Evolutionary conservation across 1,140 invertebrate species (phyloP).

Genomic region (Calliopsis andreniformis): DNA sequence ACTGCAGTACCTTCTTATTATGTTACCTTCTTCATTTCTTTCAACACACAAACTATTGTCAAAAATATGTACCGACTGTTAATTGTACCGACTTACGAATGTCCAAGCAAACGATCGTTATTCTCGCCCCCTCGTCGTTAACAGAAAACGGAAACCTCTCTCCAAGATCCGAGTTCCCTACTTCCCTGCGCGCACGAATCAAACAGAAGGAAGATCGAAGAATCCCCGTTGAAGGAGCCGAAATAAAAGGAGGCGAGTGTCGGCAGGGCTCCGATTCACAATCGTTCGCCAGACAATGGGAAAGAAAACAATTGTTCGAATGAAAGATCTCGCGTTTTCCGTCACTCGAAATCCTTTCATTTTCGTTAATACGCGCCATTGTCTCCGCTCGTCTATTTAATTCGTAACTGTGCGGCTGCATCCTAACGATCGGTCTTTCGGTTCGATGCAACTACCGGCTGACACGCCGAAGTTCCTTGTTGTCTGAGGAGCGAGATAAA

Average conservation of each 20-base stretch:
- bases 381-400: background rate
- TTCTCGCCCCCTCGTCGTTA: too few relatives aligned
- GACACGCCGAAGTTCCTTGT: conserved; percentile 41
- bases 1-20: too few relatives aligned
- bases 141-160: too few relatives aligned
- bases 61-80: too few relatives aligned
- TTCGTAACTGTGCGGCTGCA: background rate
- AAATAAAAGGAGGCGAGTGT: background rate
- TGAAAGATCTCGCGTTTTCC: background rate
- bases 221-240: background rate
- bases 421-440: conserved; percentile 39
- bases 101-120: too few relatives aligned
- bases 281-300: background rate
- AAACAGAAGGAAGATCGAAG: background rate
- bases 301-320: background rate
- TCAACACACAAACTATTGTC: too few relatives aligned
- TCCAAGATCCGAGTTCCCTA: too few relatives aligned
- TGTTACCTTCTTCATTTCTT: too few relatives aligned
- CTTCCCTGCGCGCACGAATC: too few relatives aligned
- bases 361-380: background rate
- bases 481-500: conserved; percentile 44
- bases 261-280: background rate
- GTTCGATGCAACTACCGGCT: background rate
- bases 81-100: too few relatives aligned
- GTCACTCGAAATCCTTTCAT: background rate